phyloP scores from a whole-genome alignment of 37 sponge, comb jelly and placozoan genomes.

The Mnemiopsis leidyi region DNA sequence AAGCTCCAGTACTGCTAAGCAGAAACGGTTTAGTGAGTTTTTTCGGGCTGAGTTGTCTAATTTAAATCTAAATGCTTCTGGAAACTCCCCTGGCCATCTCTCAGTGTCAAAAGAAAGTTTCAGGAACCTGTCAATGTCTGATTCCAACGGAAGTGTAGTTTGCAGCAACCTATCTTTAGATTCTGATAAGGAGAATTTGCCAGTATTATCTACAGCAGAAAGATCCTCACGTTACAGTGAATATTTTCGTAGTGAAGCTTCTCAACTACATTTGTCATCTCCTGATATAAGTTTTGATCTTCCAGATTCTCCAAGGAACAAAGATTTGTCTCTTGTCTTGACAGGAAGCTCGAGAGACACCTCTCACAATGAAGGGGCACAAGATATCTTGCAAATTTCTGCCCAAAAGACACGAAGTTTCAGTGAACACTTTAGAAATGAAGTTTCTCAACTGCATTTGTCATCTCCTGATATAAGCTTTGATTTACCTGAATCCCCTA shows the following conservation, averaged over 20 bases:
- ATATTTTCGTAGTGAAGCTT: background rate
- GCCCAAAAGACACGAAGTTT: background rate
- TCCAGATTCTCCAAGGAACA: background rate
- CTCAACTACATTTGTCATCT: conserved; percentile 1
- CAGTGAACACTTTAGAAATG: conserved; percentile 13
- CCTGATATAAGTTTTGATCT: conserved; percentile 30
- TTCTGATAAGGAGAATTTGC: conserved; percentile 2
- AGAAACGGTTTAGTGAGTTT: conserved; percentile 6
- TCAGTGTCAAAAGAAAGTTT: background rate
- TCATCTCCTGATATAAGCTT: conserved; percentile 18
- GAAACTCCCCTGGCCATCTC: background rate
- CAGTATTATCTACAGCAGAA: background rate
- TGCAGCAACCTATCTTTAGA: background rate
- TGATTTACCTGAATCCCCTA: conserved; percentile 19
- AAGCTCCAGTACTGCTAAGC: background rate
- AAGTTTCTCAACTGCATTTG: background rate
- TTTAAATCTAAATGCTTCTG: background rate
- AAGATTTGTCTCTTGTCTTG: background rate
- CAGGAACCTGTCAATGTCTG: background rate
- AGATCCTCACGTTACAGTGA: background rate
- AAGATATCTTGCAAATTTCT: background rate
- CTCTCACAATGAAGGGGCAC: background rate
- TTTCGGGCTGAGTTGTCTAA: background rate
- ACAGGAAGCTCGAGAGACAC: background rate
- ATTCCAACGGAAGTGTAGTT: background rate